Percentiles rank a stretch among this genome's conserved stretches.
These are phyloP conservation scores for Hemistola chrysoprasaria DNA, from an alignment of 2,888 invertebrate species.

Conservation along the genomic window DNA sequence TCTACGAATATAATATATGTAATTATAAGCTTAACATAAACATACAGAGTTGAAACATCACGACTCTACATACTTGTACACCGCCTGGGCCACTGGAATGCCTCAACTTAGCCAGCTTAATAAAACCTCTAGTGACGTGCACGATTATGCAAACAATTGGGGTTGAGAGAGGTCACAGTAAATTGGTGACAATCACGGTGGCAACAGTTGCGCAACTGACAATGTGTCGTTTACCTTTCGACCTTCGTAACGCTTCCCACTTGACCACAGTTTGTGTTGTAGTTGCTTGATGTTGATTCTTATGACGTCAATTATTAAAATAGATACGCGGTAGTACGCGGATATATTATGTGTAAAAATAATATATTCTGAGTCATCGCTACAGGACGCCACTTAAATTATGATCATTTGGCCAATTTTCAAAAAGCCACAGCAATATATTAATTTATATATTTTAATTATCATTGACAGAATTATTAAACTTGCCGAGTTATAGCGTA, in stretches of 20 bases:
- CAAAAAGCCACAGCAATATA: background rate
- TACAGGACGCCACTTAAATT: too few relatives aligned
- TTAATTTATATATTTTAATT: too few relatives aligned
- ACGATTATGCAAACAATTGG: conserved; percentile 29
- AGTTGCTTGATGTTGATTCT: conserved; percentile 37
- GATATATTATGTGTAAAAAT: conserved; percentile 2
- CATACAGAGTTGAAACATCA: too few relatives aligned
- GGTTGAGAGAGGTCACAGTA: conserved; percentile 42
- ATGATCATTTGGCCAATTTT: background rate
- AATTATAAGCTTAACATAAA: too few relatives aligned
- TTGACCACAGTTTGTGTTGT: conserved; percentile 30
- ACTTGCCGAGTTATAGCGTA: too few relatives aligned
- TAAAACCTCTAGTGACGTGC: conserved; percentile 24
- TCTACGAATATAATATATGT: too few relatives aligned
- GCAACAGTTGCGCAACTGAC: conserved; percentile 59
- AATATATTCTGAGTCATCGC: conserved; percentile 7
- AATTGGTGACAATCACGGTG: conserved; percentile 42
- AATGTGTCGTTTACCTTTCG: conserved; percentile 74
- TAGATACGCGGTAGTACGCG: conserved; percentile 1
- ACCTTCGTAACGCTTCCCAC: conserved; percentile 51
- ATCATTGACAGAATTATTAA: too few relatives aligned
- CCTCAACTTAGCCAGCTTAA: conserved; percentile 27
- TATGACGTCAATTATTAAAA: conserved; percentile 16
- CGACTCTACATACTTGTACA: conserved; percentile 1
- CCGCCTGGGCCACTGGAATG: conserved; percentile 3